Percentiles rank a stretch among this genome's conserved stretches.
Evolutionary conservation across 2,797 vertebrate genomes (phyloP).

Genomic region (Peromyscus nudipes): DNA sequence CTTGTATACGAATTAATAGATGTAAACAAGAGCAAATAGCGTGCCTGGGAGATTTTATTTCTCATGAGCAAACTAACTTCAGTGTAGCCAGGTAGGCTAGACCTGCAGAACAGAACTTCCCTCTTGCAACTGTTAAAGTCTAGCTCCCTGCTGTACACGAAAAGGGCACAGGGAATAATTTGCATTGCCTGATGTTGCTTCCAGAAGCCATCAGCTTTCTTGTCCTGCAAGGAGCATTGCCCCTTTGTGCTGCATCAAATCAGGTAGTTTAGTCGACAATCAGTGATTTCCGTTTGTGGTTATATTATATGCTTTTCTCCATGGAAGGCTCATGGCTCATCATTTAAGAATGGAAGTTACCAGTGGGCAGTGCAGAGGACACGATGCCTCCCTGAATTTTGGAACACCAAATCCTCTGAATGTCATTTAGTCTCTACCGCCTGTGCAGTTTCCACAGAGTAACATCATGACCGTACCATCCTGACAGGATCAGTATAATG

Average conservation of each 20-base stretch:
- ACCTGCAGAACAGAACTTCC: not conserved
- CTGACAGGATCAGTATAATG: not conserved
- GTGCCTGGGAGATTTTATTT: slow-evolving; percentile 50
- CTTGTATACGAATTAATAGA: slow-evolving; percentile 11
- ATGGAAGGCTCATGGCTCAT: not conserved
- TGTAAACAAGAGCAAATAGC: not conserved
- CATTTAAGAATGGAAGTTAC: not conserved
- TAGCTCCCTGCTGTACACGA: not conserved
- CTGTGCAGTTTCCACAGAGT: not conserved
- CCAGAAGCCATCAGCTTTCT: not conserved
- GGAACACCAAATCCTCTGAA: not conserved
- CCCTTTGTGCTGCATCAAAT: not conserved
- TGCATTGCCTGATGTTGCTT: not conserved
- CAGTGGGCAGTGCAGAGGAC: not conserved
- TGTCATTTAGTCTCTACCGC: not conserved
- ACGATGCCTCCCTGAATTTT: not conserved
- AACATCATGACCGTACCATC: not conserved
- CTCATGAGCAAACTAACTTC: not conserved
- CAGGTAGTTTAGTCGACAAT: slow-evolving; percentile 47
- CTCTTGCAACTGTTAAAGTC: not conserved
- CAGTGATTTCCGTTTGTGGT: not conserved
- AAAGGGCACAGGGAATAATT: not conserved
- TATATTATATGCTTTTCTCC: not conserved
- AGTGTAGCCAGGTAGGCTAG: not conserved
- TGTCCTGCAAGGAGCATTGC: not conserved